Evolutionary conservation across 2,888 invertebrate genomes (phyloP).

Genomic region (Cheilosia impressa): DNA sequence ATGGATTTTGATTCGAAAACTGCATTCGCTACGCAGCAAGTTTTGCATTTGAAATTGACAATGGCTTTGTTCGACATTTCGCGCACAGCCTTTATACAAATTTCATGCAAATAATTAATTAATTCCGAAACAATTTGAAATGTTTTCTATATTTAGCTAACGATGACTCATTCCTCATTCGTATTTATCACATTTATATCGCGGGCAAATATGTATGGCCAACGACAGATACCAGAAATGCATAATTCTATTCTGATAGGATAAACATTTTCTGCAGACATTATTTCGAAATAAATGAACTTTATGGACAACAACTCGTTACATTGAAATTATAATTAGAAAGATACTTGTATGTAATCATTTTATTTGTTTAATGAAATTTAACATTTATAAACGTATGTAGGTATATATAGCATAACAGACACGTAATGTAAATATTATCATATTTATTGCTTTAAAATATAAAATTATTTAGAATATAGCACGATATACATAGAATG

Average conservation of each 20-base stretch:
- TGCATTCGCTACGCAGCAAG: background rate
- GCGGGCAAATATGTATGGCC: constrained; percentile 14
- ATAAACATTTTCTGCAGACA: constrained; percentile 3
- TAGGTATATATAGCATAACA: constrained; percentile 29
- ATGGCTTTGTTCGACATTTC: constrained; percentile 5
- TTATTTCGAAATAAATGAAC: constrained; percentile 13
- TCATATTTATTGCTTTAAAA: constrained; percentile 24
- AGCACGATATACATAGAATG: constrained; percentile 11
- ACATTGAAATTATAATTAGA: constrained; percentile 19
- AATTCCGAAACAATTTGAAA: constrained; percentile 24
- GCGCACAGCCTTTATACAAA: constrained; percentile 17
- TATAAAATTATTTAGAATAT: constrained; percentile 33
- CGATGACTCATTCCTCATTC: constrained; percentile 56
- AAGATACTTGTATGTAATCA: background rate
- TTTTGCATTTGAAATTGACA: background rate
- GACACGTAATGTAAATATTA: constrained; percentile 26
- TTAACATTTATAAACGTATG: constrained; percentile 32
- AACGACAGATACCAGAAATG: constrained; percentile 11
- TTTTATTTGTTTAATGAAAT: constrained; percentile 20
- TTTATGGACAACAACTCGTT: constrained; percentile 7
- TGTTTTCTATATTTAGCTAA: constrained; percentile 48
- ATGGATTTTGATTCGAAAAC: too few species aligned
- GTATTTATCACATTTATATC: constrained; percentile 37
- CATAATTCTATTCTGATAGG: constrained; percentile 19
- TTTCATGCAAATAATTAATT: constrained; percentile 33